Base-by-base conservation (phyloP, 1,140 invertebrate genomes). In the Aphis craccivora region DNA sequence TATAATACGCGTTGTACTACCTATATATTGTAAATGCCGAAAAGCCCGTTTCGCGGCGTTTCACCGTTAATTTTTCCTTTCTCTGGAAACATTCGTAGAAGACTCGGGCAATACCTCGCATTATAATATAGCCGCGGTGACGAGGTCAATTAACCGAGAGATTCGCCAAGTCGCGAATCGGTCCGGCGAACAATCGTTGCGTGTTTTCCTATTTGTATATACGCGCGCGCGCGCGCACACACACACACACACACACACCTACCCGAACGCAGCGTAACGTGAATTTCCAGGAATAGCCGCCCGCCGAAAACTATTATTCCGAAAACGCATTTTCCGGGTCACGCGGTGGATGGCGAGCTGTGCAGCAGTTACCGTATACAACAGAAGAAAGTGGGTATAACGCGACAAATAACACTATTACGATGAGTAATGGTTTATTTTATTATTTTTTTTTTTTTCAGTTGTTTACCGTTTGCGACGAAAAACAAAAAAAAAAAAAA, bases 81-180 rank as follows among this genome's bases (percentile, higher is more conserved):
- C 60, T 76, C 60, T 76, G 30, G n/a, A 76, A 76, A n/a, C 60
- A 3, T n/a, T 76, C 60, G n/a, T 2, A n/a, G 60, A 76, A n/a
- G 30, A n/a, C 60, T 76, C 11, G 30, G 55, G 55, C 55, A 30
- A 60, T 8, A 60, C 55, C 55, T 60, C 30, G 30, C 48, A 51
- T 51, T n/a, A 67, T 14, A n/a, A 67, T 67, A 67, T n/a, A 76
- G n/a, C 23, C 35, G 25, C 84, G 84, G 84, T 45, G 9, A 87
- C 43, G 37, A 87, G 84, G 84, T 45, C 23, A 87, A 87, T 86
- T 87, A 87, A 87, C 43, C 84, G 37, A 87, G 37, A 87, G 37
- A 87, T 87, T 87, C 83, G 76, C 35, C 35, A 37, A 83, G 22
- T 37, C 25, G 84, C 84, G 43, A 45, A 22, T 25, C 43, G 84